Conservation (phyloP, 2,797 vertebrate genomes). For the Ctenopoma kingsleyae region DNA sequence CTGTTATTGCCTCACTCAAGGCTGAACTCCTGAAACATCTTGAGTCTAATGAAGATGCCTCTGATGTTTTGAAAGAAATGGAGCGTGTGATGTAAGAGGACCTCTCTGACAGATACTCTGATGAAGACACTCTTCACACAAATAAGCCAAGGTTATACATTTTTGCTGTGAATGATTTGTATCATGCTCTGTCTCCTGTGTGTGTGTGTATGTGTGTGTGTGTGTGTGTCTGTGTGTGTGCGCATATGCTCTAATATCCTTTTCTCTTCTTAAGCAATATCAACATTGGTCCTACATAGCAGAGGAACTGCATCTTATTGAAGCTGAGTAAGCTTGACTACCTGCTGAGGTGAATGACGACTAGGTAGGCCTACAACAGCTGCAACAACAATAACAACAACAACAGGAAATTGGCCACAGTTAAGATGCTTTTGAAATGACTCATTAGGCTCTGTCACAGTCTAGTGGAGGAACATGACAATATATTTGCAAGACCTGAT, state of each 20-base stretch:
- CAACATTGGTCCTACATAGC: slow-evolving; percentile 51
- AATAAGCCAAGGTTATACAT: slow-evolving; percentile 34
- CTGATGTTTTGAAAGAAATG: slow-evolving; percentile 38
- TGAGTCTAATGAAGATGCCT: slow-evolving; percentile 48
- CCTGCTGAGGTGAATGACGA: slow-evolving; percentile 62
- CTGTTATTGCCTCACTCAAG: slow-evolving; percentile 36
- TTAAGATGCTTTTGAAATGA: slow-evolving; percentile 58
- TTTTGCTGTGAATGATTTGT: slow-evolving; percentile 25
- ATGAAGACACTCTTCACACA: slow-evolving; percentile 42
- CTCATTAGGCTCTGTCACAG: slow-evolving; percentile 56
- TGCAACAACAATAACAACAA: slow-evolving; percentile 30
- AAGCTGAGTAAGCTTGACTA: slow-evolving; percentile 59
- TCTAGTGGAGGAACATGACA: slow-evolving; percentile 29
- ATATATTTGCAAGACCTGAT: slow-evolving; percentile 28
- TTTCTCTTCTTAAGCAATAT: slow-evolving; percentile 64
- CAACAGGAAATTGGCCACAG: slow-evolving; percentile 58
- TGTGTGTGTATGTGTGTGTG: slow-evolving; percentile 22
- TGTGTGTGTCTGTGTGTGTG: slow-evolving; percentile 21
- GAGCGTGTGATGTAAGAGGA: slow-evolving; percentile 31
- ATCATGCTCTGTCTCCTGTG: background rate
- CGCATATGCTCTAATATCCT: slow-evolving; percentile 41
- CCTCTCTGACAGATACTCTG: slow-evolving; percentile 38
- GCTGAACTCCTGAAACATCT: slow-evolving; percentile 37
- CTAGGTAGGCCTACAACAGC: slow-evolving; percentile 47
- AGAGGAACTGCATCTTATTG: slow-evolving; percentile 58